Evolutionary conservation across 2,888 invertebrate species (phyloP), one percentile per base, ranked within the genome.

Genomic region (Agrilus cyanescens): DNA sequence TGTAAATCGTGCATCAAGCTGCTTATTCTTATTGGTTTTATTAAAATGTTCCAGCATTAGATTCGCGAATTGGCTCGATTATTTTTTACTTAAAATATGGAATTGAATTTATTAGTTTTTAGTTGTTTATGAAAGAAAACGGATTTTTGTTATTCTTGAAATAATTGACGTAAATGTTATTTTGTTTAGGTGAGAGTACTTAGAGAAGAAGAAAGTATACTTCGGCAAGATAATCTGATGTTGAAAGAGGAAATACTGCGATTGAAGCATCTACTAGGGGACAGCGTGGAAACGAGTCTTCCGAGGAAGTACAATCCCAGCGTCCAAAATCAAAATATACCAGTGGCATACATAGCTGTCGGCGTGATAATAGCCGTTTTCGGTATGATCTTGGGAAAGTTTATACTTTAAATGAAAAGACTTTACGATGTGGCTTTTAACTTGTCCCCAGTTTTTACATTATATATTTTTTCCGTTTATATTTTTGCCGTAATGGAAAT

Each of bases 191-290:
- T 87, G 40, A 79, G 77, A 63, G 76, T 77, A 65, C 73, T 89
- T 60, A 76, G 83, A 61, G 85, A 85, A 65, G 82, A 85, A 58
- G 82, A 85, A 61, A 81, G 78, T 67, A 74, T 75, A 63, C 71
- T 91, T 66, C 77, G 84, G 69, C 83, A 85, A 70, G 91, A 93
- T 69, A 88, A 87, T 72, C 71, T 86, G 57, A 78, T 79, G 67
- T 74, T 93, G 62, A 89, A 85, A 76, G 82, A 82, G 65, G 80
- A 82, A 66, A 53, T 82, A 55, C 63, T 79, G 54, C 75, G 76
- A 56, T 62, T 80, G 61, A 76, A 76, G 58, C 70, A 59, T 60
- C 61, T 61, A 58, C 41, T 70, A 65, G 56, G 68, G 59, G 1
- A 41, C 18, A 32, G 37, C 46, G 41, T 39, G 44, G 41, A 66